Base-by-base conservation (phyloP, 2,888 invertebrate genomes). In the Spodoptera exigua region DNA sequence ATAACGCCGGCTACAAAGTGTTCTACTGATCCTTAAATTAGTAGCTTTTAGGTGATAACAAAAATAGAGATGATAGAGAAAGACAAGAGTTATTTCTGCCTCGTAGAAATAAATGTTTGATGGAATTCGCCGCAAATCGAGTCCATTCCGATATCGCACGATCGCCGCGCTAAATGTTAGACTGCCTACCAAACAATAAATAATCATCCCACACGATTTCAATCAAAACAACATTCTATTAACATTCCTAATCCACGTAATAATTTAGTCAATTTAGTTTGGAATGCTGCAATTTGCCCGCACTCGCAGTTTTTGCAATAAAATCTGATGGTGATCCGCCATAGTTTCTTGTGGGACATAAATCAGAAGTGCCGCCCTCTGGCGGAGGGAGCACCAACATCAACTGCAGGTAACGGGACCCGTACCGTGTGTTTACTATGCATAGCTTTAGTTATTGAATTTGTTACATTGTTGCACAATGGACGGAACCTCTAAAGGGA, bases 161-260 rank as follows among this genome's bases (percentile, higher is more conserved):
- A 27, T 27, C 27, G 27, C 7, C 27, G 27, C 5, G 35, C 14
- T 5, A 13, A 67, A 37, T 18, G 43, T 35, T 35, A 27, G 17
- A 46, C 12, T 7, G n/a, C 27, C 10, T 34, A 17, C 16, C 18
- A 11, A 69, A 70, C 37, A 71, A 71, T 57, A 65, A 59, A 72
- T 44, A 60, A 35, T 10, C 67, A 36, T 55, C 67, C 67, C 43
- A 72, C 73, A 44, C 47, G 36, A 44, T 40, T 51, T 11, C 32
- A 54, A 46, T 49, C 72, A 59, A 46, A 66, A 52, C 66, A 64
- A 57, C 57, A 67, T 67, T 66, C 53, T 51, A 70, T 70, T 66
- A 56, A 70, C 56, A 57, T 57, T 56, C 66, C 46, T 52, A 57
- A 44, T 57, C 47, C 17, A 44, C 36, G 72, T 60, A 60, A 66